Evolutionary conservation across 2,797 vertebrate genomes (phyloP), one percentile per base, ranked within the genome.

Genomic region (Picus viridis): DNA sequence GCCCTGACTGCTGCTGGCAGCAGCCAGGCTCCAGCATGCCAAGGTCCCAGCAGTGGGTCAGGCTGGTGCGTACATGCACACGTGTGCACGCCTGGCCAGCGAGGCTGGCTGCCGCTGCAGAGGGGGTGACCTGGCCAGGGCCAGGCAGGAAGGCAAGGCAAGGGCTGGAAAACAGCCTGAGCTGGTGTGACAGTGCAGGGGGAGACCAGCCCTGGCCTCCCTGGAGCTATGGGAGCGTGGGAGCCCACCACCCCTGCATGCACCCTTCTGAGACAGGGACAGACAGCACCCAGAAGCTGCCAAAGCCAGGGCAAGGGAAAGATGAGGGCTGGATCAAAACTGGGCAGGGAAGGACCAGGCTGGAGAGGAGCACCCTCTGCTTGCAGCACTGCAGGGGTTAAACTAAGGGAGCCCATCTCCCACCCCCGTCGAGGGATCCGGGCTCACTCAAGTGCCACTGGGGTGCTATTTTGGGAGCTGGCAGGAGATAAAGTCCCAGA

Each of bases 401-500:
- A 94, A 5, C 20, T 14, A 18, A 34, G 47, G 53, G 10, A 67
- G 2, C 16, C 32, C 19, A 14, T 18, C 63, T 71, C 30, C 65
- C 13, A n/a, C 14, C 16, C 57, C 69, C 47, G 9, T 12, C 13
- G 5, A 32, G 19, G 67, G n/a, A 56, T 17, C 32, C 32, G 15
- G 23, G 43, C 69, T 76, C 69, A 49, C 30, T 34, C 49, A 2
- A 43, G 39, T 41, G 83, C 27, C 74, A 26, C 24, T 4, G 2
- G 61, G 41, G 83, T 54, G 36, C 30, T 94, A 82, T 88, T 96
- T 84, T 62, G 54, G 91, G 94, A 86, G 32, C 78, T 68, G 90
- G 51, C 51, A 43, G 68, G 41, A 64, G 62, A 63, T 32, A 67
- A 53, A 82, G 29, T 49, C 54, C 6, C 18, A 7, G 61, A 70